Percentiles rank a stretch among this genome's conserved stretches.
phyloP scores from a whole-genome alignment of 2,113 vertebrate species.

The Carassius carassius region DNA sequence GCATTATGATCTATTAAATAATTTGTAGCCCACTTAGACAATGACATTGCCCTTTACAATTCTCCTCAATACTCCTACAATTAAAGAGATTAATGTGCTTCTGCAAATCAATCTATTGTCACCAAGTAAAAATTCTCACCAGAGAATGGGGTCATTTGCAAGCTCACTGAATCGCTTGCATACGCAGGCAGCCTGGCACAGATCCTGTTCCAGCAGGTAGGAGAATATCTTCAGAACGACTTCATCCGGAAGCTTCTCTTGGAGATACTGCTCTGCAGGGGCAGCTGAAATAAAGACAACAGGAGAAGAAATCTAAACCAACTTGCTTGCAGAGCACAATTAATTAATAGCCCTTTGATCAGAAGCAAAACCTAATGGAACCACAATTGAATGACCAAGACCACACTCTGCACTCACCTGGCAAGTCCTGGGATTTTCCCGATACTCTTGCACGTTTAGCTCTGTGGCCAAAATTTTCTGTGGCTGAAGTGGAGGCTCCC shows the following conservation, averaged over 20 bases:
- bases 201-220: slow-evolving; percentile 96
- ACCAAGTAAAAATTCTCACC: slow-evolving; percentile 77
- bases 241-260: slow-evolving; percentile 98
- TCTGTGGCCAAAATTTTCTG: slow-evolving; percentile 97
- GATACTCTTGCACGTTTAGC: slow-evolving; percentile 97
- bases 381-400: neutral
- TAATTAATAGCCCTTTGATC: neutral
- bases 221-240: slow-evolving; percentile 99
- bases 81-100: neutral
- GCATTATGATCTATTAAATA: neutral
- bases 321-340: neutral
- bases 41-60: neutral
- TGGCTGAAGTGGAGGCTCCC: slow-evolving; percentile 97
- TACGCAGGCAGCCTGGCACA: slow-evolving; percentile 96
- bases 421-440: slow-evolving; percentile 94
- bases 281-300: slow-evolving; percentile 77
- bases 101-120: neutral
- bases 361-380: neutral
- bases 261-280: slow-evolving; percentile 97
- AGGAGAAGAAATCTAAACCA: neutral
- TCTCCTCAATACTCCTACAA: neutral
- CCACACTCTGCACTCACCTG: slow-evolving; percentile 77
- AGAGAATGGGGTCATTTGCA: slow-evolving; percentile 98
- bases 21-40: neutral
- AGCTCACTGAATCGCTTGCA: slow-evolving; percentile 99